Percentiles rank a stretch among this genome's conserved stretches.
phyloP scores from a whole-genome alignment of 2,797 vertebrate genomes.

The Syncerus caffer region DNA sequence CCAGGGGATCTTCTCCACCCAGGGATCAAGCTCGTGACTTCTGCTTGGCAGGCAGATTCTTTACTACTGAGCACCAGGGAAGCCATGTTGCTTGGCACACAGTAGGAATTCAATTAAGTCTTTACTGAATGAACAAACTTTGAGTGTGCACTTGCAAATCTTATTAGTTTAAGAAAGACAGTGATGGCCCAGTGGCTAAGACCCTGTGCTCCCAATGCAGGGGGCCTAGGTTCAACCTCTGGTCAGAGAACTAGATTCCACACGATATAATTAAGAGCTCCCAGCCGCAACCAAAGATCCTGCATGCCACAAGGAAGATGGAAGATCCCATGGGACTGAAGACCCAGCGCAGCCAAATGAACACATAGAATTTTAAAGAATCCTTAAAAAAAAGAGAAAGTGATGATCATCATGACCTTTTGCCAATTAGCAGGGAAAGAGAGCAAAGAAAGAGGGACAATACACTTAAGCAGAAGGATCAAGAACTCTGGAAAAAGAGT shows the following conservation, averaged over 20 bases:
- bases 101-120: not conserved
- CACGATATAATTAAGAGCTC: not conserved
- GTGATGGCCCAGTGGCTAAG: not conserved
- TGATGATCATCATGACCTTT: not conserved
- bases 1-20: not conserved
- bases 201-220: not conserved
- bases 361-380: not conserved
- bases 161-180: not conserved
- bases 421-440: not conserved
- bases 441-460: not conserved
- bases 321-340: not conserved
- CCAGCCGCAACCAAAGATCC: not conserved
- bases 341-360: not conserved
- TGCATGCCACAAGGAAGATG: fast-evolving
- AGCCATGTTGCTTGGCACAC: not conserved
- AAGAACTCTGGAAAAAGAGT: not conserved
- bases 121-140: not conserved
- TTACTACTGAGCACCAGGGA: not conserved
- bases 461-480: not conserved
- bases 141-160: not conserved
- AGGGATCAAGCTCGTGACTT: not conserved
- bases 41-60: not conserved
- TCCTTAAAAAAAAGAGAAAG: not conserved
- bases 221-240: not conserved
- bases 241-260: not conserved